Conservation (phyloP, 2,888 invertebrate genomes). For the Venustoraphidia nigricollis region DNA sequence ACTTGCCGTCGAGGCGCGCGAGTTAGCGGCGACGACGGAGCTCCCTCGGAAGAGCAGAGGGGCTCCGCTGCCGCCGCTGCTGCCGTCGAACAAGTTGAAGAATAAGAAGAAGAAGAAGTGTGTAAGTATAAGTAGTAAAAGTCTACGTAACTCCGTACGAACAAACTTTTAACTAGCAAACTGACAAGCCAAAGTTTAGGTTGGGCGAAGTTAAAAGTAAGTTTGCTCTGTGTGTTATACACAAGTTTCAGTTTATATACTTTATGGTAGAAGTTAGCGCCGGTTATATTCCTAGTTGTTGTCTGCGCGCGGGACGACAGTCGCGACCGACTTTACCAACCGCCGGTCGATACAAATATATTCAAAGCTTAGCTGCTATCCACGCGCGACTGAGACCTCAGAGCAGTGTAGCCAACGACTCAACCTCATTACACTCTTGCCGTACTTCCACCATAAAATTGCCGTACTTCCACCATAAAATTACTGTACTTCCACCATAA, state of each 20-base stretch:
- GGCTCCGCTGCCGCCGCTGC: no score
- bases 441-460: no score
- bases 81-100: background rate
- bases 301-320: constrained; percentile 8
- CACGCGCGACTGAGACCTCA: no score
- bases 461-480: no score
- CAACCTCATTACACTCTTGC: no score
- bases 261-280: constrained; percentile 32
- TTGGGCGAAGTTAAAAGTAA: constrained; percentile 17
- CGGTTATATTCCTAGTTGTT: constrained; percentile 14
- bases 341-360: background rate
- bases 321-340: background rate
- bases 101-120: background rate
- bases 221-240: constrained; percentile 22
- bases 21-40: background rate
- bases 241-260: constrained; percentile 33
- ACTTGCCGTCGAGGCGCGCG: background rate
- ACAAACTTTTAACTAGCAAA: constrained; percentile 26
- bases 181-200: constrained; percentile 23
- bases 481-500: no score
- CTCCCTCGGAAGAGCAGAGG: background rate
- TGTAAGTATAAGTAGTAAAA: background rate
- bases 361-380: no score
- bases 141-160: background rate
- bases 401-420: no score